Conservation (phyloP, 2,113 vertebrate genomes). For the Crotalus helleri region DNA sequence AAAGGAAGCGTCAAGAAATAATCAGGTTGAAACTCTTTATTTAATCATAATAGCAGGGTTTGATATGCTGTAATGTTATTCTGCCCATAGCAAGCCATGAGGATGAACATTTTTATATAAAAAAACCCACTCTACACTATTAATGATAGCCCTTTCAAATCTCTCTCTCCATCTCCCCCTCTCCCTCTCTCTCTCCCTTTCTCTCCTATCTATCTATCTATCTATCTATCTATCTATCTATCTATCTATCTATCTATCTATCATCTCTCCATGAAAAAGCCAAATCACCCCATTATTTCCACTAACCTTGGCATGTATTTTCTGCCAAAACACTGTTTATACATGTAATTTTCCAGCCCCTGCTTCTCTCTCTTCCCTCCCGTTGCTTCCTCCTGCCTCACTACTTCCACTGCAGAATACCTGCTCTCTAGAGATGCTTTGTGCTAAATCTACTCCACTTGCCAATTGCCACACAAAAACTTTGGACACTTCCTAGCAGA, state of each 20-base stretch:
- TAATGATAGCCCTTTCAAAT: too few species aligned
- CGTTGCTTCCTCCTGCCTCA: neutral
- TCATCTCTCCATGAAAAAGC: neutral
- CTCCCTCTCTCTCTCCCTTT: too few species aligned
- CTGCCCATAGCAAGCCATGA: neutral
- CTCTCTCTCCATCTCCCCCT: too few species aligned
- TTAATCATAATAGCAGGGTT: neutral
- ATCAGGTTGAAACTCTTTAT: too few species aligned
- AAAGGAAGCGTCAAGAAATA: neutral
- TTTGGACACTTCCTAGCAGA: neutral
- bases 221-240: neutral
- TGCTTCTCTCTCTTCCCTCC: neutral
- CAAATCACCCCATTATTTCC: neutral
- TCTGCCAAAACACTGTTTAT: neutral
- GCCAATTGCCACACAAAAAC: neutral
- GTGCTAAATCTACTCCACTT: neutral
- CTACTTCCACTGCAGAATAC: neutral
- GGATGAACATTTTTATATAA: neutral
- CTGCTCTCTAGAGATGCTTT: conserved; percentile 28
- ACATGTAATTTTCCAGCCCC: neutral
- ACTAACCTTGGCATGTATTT: neutral
- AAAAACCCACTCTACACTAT: too few species aligned
- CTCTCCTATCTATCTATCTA: too few species aligned
- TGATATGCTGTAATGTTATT: neutral
- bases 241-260: neutral